Evolutionary conservation across 2,113 vertebrate genomes (phyloP).

Genomic region (Gasterosteus aculeatus): DNA sequence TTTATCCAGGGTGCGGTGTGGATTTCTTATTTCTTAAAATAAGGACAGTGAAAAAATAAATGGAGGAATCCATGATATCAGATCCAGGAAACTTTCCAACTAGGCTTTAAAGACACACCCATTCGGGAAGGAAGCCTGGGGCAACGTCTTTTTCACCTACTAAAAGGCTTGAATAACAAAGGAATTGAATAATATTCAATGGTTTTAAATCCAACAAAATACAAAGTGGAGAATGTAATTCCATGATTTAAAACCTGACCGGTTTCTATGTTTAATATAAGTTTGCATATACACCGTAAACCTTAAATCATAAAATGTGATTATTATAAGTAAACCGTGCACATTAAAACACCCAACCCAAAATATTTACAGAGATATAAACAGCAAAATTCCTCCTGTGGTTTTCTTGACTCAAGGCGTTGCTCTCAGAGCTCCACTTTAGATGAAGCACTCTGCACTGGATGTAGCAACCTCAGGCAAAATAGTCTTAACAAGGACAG

Average conservation of each 20-base stretch:
- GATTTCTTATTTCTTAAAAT: conserved; percentile 8
- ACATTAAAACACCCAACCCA: neutral
- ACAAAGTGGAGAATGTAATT: neutral
- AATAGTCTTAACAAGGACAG: conserved; percentile 54
- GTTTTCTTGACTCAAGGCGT: conserved; percentile 16
- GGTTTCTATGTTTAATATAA: neutral
- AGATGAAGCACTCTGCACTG: conserved; percentile 10
- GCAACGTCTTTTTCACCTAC: conserved; percentile 14
- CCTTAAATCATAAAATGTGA: no score
- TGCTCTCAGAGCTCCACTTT: neutral
- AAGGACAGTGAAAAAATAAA: conserved; percentile 1
- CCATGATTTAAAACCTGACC: neutral
- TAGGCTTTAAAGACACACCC: conserved; percentile 28
- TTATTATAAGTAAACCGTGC: neutral
- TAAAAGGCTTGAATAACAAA: neutral
- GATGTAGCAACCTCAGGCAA: conserved; percentile 25
- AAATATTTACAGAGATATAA: neutral
- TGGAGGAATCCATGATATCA: conserved; percentile 16
- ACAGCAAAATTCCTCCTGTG: neutral
- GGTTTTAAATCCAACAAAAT: neutral
- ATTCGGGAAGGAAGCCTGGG: neutral
- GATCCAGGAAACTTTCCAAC: neutral
- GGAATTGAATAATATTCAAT: neutral
- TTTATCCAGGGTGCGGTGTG: neutral
- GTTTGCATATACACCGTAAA: neutral